Evolutionary conservation across 2,797 vertebrate species (phyloP).

Genomic region (Margarornis squamiger): DNA sequence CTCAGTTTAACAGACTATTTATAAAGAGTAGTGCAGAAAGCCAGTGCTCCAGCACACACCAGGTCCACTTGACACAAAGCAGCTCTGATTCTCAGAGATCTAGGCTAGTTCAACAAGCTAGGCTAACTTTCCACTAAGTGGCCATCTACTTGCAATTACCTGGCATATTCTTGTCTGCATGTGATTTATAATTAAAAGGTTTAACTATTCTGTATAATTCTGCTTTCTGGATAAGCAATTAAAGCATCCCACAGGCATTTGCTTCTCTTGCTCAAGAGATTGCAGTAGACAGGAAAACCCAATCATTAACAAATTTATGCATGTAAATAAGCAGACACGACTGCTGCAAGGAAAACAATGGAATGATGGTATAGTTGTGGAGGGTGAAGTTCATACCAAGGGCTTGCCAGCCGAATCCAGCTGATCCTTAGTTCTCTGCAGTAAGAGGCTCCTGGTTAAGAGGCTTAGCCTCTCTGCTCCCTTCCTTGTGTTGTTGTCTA

Average conservation of each 20-base stretch:
- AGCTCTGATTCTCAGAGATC: not conserved
- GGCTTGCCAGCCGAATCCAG: slow-evolving; percentile 85
- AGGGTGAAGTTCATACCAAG: slow-evolving; percentile 77
- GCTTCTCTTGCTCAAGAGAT: not conserved
- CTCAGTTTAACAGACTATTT: not conserved
- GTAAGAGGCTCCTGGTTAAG: slow-evolving; percentile 87
- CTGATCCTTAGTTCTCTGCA: slow-evolving; percentile 90
- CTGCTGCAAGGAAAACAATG: not conserved
- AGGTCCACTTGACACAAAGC: not conserved
- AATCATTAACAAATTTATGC: not conserved
- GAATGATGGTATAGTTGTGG: not conserved
- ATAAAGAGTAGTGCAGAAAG: not conserved
- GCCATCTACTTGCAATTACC: not conserved
- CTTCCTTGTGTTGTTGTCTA: slow-evolving; percentile 91
- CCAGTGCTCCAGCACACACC: not conserved
- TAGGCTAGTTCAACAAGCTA: not conserved
- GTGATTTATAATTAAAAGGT: not conserved
- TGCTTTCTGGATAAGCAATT: not conserved
- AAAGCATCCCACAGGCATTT: not conserved
- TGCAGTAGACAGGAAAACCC: not conserved
- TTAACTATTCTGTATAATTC: not conserved
- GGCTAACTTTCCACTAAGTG: not conserved
- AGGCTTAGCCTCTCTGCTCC: slow-evolving; percentile 91
- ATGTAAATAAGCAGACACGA: not conserved
- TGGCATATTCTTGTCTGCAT: not conserved